These are phyloP conservation scores for Leptopilina drosophilae DNA, from an alignment of 2,888 invertebrate genomes.

Conservation along the genomic window DNA sequence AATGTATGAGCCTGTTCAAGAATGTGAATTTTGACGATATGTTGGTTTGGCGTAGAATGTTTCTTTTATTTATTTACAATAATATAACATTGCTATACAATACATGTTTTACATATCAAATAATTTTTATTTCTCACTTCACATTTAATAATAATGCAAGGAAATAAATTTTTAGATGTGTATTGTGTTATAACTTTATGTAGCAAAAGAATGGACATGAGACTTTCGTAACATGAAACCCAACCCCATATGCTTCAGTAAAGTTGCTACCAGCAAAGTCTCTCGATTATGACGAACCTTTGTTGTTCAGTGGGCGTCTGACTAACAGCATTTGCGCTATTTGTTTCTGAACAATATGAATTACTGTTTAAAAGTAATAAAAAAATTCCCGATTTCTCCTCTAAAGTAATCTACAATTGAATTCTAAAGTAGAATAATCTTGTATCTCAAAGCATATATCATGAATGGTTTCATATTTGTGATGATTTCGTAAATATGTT, in stretches of 20 bases:
- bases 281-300: constrained; percentile 36
- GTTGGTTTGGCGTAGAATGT: too few relatives aligned
- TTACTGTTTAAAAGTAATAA: constrained; percentile 48
- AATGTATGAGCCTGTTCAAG: too few relatives aligned
- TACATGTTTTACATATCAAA: too few relatives aligned
- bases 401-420: constrained; percentile 53
- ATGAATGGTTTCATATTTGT: too few relatives aligned
- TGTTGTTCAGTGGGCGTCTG: constrained; percentile 54
- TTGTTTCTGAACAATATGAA: constrained; percentile 57
- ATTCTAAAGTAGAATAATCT: constrained; percentile 44
- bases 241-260: constrained; percentile 58
- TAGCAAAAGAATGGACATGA: constrained; percentile 51
- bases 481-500: too few relatives aligned
- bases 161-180: constrained; percentile 54
- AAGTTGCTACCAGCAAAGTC: constrained; percentile 43
- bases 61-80: too few relatives aligned
- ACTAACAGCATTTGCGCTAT: constrained; percentile 57
- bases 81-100: too few relatives aligned
- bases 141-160: not conserved
- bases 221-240: constrained; percentile 63
- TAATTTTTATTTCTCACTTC: too few relatives aligned
- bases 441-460: not conserved
- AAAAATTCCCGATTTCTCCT: constrained; percentile 52
- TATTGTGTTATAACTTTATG: constrained; percentile 48
- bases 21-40: too few relatives aligned